Evolutionary conservation across 2,888 invertebrate genomes (phyloP).

Genomic region (Digitonthophagus gazella): DNA sequence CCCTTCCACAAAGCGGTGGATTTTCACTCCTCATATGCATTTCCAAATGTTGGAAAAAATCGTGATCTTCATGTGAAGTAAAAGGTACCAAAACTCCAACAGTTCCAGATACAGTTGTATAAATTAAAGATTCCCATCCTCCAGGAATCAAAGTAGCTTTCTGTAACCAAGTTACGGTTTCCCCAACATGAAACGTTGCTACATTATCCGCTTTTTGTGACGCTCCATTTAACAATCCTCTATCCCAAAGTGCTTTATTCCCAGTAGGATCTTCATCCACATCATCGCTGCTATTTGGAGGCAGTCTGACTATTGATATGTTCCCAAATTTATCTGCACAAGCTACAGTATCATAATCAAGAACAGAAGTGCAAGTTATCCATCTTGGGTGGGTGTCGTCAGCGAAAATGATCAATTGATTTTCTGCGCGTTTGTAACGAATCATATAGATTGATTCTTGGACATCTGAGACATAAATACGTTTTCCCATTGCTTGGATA

Average conservation of each 20-base stretch:
- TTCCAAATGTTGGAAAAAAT: conserved; percentile 98
- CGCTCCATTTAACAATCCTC: conserved; percentile 90
- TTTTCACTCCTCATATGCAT: conserved; percentile 99
- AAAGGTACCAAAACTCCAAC: conserved; percentile 93
- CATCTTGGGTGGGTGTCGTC: conserved; percentile 97
- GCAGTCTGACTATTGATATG: conserved; percentile 84
- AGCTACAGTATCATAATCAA: conserved; percentile 96
- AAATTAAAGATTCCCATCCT: conserved; percentile 94
- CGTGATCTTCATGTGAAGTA: conserved; percentile 95
- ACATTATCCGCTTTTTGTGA: conserved; percentile 95
- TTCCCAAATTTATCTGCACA: conserved; percentile 98
- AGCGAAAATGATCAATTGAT: conserved; percentile 96
- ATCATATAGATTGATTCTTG: conserved; percentile 97
- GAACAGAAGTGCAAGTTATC: conserved; percentile 86
- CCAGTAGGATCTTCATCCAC: conserved; percentile 99
- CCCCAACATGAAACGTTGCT: conserved; percentile 93
- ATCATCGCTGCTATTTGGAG: conserved; percentile 91
- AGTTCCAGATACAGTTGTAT: conserved; percentile 92
- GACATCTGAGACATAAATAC: conserved; percentile 93
- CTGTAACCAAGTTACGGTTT: conserved; percentile 92
- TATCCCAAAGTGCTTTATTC: conserved; percentile 94
- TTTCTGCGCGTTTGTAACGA: conserved; percentile 91
- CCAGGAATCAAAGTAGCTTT: conserved; percentile 96
- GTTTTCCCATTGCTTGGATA: conserved; percentile 90
- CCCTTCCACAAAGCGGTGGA: conserved; percentile 93